phyloP scores from a whole-genome alignment of 2,797 vertebrate species.

The Otus scops region DNA sequence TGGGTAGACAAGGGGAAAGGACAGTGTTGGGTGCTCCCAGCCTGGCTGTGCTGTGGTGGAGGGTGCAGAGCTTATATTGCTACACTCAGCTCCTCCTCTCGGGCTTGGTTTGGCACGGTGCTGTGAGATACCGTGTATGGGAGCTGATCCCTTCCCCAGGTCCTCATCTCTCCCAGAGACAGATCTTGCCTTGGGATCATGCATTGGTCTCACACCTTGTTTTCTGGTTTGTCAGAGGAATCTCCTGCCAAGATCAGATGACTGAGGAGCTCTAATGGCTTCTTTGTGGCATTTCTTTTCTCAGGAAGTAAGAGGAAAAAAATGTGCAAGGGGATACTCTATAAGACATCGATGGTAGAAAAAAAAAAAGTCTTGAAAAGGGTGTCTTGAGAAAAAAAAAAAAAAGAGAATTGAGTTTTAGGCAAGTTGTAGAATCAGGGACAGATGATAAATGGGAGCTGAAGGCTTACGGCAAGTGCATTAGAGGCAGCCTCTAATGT shows the following conservation, averaged over 20 bases:
- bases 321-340: neutral
- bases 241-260: neutral
- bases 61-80: neutral
- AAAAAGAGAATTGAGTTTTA: neutral
- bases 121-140: neutral
- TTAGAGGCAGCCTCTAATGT: neutral
- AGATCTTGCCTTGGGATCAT: neutral
- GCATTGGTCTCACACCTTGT: accelerated
- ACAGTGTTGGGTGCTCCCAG: neutral
- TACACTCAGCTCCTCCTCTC: neutral
- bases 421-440: neutral
- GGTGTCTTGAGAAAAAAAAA: neutral
- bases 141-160: neutral
- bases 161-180: neutral
- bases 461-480: neutral
- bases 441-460: conserved; percentile 2
- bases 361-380: neutral
- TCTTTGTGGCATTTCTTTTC: neutral
- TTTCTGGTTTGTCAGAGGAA: neutral
- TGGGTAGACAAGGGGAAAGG: neutral
- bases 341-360: neutral
- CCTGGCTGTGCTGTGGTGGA: neutral
- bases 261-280: neutral
- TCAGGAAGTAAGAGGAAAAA: neutral
- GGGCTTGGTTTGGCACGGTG: neutral